These are phyloP conservation scores for Andrena haemorrhoa DNA, from an alignment of 2,888 invertebrate species.

Conservation along the genomic window DNA sequence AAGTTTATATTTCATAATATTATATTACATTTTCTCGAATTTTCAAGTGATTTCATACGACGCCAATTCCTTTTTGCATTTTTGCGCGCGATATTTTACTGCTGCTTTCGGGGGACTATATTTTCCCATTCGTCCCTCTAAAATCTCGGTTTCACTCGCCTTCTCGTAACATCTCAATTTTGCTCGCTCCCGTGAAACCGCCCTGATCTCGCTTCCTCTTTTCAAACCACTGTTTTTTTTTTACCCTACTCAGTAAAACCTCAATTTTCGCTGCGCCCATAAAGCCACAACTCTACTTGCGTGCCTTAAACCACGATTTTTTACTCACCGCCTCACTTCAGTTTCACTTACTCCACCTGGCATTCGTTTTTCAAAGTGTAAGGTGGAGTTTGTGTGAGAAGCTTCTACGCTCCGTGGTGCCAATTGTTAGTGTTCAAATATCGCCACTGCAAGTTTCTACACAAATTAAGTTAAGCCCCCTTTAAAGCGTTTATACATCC, in stretches of 20 bases:
- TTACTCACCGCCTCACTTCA: slow-evolving; percentile 20
- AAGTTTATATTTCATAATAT: too few species aligned
- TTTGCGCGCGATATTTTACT: not conserved
- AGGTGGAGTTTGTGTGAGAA: too few species aligned
- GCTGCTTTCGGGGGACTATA: not conserved
- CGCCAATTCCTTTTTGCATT: not conserved
- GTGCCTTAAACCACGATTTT: slow-evolving; percentile 17
- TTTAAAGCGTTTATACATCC: too few species aligned
- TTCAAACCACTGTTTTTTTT: slow-evolving; percentile 37
- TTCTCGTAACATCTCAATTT: slow-evolving; percentile 35
- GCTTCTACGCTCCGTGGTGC: too few species aligned
- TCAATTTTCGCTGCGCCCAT: slow-evolving; percentile 35
- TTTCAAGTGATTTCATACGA: not conserved
- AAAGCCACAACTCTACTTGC: slow-evolving; percentile 19
- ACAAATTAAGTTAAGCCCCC: too few species aligned
- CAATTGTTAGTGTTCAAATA: too few species aligned
- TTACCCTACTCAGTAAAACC: slow-evolving; percentile 33
- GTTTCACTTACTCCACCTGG: not conserved
- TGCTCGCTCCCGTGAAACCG: slow-evolving; percentile 14
- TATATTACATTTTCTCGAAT: not conserved
- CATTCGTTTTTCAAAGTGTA: not conserved
- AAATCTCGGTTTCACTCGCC: slow-evolving; percentile 25
- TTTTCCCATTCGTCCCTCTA: slow-evolving; percentile 21
- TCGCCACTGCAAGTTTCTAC: too few species aligned
- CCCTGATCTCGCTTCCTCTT: slow-evolving; percentile 13